Evolutionary conservation across 2,888 invertebrate species (phyloP), one percentile per base, ranked within the genome.

Genomic region (Trachelus stipa): DNA sequence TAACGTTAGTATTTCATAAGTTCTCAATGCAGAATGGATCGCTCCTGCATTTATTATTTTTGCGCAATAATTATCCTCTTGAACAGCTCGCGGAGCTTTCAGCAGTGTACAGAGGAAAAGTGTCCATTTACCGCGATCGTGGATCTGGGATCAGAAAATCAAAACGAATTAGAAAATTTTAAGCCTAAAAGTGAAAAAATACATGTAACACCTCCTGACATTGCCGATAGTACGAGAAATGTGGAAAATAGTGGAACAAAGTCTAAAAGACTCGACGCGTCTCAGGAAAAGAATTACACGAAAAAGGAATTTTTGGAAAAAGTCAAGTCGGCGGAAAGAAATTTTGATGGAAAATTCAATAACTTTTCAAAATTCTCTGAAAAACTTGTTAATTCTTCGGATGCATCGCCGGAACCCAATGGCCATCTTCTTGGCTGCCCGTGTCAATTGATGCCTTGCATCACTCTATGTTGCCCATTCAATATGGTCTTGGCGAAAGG

Each of bases 381-480:
- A 23, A 56, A 23, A 56, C 23, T 0, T 1, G 0, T 23, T 23
- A 23, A 56, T 56, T 23, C 40, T 56, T 1, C 23, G 40, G 23
- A 23, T 6, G 40, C 40, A 56, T 6, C 6, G 2, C 23, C 23
- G 40, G 40, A 56, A 23, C 6, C 6, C 23, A 23, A 68, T 73
- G 77, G 75, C 4, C n/a, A 31, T 11, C 79, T 37, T 11, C 40
- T 33, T 68, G 81, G 75, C 30, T 86, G 85, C 75, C 80, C 82
- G 4, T 83, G 83, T 40, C 23, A 33, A 11, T 74, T 69, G 15
- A 74, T 73, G 69, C 71, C 79, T 4, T 85, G 84, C 34, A 31
- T 89, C 11, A 77, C 81, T 0, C 73, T 90, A 12, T 90, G 89
- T 71, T 88, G 89, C 35, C 80, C 83, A 1, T 37, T 77, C 1